Evolutionary conservation across 2,113 vertebrate species (phyloP).

Genomic region (Misgurnus anguillicaudatus): DNA sequence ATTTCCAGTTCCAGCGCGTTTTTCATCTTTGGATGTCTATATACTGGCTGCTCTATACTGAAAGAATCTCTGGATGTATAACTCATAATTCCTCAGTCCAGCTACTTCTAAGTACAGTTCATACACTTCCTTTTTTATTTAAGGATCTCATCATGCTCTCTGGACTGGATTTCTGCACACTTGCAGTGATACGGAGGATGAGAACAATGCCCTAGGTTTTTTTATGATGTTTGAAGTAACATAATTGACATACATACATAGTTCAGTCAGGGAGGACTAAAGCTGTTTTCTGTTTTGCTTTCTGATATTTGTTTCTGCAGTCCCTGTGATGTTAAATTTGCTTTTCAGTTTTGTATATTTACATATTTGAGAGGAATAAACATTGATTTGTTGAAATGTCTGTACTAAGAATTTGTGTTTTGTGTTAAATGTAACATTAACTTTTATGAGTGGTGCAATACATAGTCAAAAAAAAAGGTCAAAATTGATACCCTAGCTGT

Average conservation of each 20-base stretch:
- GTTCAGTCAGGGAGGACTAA: background rate
- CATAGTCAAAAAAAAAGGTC: no score
- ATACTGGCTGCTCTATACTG: background rate
- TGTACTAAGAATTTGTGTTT: slow-evolving; percentile 23
- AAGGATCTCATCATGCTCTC: slow-evolving; percentile 8
- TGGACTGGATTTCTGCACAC: background rate
- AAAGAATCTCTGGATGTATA: background rate
- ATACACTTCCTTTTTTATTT: slow-evolving; percentile 10
- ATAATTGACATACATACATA: background rate
- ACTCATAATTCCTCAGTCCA: background rate
- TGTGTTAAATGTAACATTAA: background rate
- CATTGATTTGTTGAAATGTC: slow-evolving; percentile 61
- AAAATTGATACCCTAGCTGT: no score
- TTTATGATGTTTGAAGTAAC: slow-evolving; percentile 14
- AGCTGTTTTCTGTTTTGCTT: slow-evolving; percentile 7
- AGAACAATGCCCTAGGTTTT: slow-evolving; percentile 7
- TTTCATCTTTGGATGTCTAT: slow-evolving; percentile 5
- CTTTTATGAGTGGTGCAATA: no score
- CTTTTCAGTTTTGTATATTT: slow-evolving; percentile 66
- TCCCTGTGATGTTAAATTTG: slow-evolving; percentile 45
- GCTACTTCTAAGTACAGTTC: slow-evolving; percentile 7
- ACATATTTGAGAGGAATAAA: slow-evolving; percentile 68
- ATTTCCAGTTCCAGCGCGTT: slow-evolving; percentile 8
- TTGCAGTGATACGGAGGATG: background rate
- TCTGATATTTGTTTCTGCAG: background rate